Evolutionary conservation across 2,888 invertebrate genomes (phyloP).

Genomic region (Germaria angustata): DNA sequence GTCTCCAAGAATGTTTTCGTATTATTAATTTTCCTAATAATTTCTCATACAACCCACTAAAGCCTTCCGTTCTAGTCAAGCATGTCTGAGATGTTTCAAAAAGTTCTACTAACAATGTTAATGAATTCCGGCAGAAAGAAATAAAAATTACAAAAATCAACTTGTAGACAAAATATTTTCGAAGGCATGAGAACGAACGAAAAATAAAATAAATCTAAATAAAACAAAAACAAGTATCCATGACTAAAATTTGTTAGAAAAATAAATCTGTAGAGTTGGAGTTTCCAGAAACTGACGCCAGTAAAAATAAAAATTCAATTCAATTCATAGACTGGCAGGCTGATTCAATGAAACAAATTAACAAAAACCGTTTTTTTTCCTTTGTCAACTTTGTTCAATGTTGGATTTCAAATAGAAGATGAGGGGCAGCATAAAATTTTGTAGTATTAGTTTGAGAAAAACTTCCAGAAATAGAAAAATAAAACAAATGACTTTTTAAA

Average conservation of each 20-base stretch:
- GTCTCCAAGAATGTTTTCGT: too few relatives aligned
- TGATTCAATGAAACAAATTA: background rate
- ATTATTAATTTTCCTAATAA: background rate
- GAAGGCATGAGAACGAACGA: background rate
- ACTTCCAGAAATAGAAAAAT: background rate
- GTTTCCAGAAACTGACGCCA: slow-evolving; percentile 20
- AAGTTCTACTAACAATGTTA: slow-evolving; percentile 53
- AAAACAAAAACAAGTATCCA: background rate
- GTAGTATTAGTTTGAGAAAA: background rate
- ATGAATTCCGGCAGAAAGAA: slow-evolving; percentile 36
- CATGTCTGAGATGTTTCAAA: slow-evolving; percentile 38
- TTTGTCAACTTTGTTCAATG: background rate
- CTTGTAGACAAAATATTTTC: slow-evolving; percentile 39
- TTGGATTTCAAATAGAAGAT: background rate
- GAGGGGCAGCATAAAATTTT: background rate
- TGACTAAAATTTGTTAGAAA: background rate
- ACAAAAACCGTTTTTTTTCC: background rate
- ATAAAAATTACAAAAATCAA: slow-evolving; percentile 27
- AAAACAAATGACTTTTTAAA: too few relatives aligned
- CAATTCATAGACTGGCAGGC: background rate
- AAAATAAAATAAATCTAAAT: background rate
- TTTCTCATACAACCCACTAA: background rate
- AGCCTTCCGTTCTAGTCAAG: slow-evolving; percentile 16
- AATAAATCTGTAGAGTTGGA: background rate
- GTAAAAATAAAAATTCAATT: background rate